These are phyloP conservation scores for Jordanella pulchra DNA, from an alignment of 2,797 vertebrate species.

Conservation along the genomic window DNA sequence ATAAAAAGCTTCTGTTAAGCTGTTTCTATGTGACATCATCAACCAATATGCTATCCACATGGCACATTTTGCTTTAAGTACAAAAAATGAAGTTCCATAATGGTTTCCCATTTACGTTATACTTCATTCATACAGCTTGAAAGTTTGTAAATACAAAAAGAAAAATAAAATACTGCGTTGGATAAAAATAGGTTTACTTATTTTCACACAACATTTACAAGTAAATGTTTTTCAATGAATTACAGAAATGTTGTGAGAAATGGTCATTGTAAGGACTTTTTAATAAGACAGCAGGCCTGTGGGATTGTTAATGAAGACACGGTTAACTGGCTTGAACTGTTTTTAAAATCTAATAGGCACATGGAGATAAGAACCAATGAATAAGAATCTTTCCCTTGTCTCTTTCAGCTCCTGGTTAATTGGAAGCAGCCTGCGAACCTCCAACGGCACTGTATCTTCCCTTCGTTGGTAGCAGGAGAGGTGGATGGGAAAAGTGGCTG, in stretches of 20 bases:
- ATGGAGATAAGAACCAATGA: slow-evolving; percentile 52
- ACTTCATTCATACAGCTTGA: background rate
- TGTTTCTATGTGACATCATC: too few relatives aligned
- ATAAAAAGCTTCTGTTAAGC: too few relatives aligned
- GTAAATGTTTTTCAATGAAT: slow-evolving; percentile 52
- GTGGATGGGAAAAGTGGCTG: slow-evolving; percentile 34
- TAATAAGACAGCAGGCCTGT: slow-evolving; percentile 44
- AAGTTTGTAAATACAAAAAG: background rate
- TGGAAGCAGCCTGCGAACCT: slow-evolving; percentile 45
- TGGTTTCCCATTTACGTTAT: too few relatives aligned
- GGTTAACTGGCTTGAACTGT: slow-evolving; percentile 33
- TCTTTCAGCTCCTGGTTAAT: slow-evolving; percentile 32
- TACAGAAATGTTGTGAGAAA: slow-evolving; percentile 37
- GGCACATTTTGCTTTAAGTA: background rate
- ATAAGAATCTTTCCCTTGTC: slow-evolving; percentile 29
- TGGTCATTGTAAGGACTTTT: slow-evolving; percentile 49
- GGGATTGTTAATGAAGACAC: slow-evolving; percentile 22
- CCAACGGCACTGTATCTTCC: slow-evolving; percentile 5
- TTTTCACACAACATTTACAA: slow-evolving; percentile 76
- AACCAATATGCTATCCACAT: too few relatives aligned
- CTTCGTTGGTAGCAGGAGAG: slow-evolving; percentile 15
- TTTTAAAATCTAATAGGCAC: slow-evolving; percentile 70
- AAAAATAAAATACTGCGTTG: background rate
- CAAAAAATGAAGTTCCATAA: too few relatives aligned
- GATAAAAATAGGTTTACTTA: slow-evolving; percentile 79